A percentile compares a stretch with the other conserved stretches of the same genome.
Evolutionary conservation across 1,140 invertebrate genomes (phyloP).

Genomic region (Stegodyphus mimosarum): DNA sequence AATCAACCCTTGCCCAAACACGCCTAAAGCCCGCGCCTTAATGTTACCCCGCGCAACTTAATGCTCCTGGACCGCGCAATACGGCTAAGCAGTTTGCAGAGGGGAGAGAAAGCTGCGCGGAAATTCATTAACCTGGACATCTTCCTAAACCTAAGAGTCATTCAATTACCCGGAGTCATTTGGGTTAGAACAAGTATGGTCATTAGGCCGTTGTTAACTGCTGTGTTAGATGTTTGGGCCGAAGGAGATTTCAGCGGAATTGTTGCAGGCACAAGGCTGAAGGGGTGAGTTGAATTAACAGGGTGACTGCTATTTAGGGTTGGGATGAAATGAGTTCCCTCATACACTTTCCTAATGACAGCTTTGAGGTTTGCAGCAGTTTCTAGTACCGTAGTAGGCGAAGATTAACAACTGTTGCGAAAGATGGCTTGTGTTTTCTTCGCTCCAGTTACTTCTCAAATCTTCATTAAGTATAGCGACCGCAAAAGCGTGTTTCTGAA

Average conservation of each 20-base stretch:
- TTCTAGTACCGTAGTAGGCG: neutral
- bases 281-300: constrained; percentile 30
- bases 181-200: constrained; percentile 56
- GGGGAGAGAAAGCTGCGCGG: neutral
- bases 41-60: constrained; percentile 35
- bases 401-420: neutral
- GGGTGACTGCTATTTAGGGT: constrained; percentile 11
- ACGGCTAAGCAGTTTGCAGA: neutral
- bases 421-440: constrained; percentile 8
- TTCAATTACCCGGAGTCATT: constrained; percentile 54
- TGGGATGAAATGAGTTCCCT: constrained; percentile 36
- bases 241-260: constrained; percentile 35
- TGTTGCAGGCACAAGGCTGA: neutral
- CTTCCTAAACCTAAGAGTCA: constrained; percentile 37
- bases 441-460: constrained; percentile 13
- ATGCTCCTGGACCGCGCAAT: constrained; percentile 37
- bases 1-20: constrained; percentile 49
- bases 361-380: constrained; percentile 19
- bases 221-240: neutral
- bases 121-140: constrained; percentile 51
- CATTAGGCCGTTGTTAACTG: constrained; percentile 56
- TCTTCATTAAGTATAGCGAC: neutral
- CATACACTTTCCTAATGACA: constrained; percentile 36
- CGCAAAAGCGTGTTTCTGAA: no score
- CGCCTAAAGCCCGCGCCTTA: constrained; percentile 3